These are phyloP conservation scores for Dinocampus coccinellae DNA, from an alignment of 2,888 invertebrate species.

Conservation along the genomic window DNA sequence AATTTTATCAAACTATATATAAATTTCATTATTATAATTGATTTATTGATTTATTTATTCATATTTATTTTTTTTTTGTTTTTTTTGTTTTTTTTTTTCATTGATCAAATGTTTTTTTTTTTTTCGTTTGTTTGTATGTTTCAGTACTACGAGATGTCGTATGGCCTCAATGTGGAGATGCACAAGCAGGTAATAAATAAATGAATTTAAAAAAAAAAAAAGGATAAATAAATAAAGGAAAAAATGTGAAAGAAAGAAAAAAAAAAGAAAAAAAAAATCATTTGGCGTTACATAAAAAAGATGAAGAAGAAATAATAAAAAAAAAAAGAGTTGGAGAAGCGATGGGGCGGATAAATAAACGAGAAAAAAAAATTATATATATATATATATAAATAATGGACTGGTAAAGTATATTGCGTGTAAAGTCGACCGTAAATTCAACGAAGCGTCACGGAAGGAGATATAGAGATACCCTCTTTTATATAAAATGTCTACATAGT, in stretches of 20 bases:
- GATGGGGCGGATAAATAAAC: slow-evolving; percentile 40
- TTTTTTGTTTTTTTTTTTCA: too few species aligned
- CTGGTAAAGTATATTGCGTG: slow-evolving; percentile 14
- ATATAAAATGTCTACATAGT: too few species aligned
- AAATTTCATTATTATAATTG: too few species aligned
- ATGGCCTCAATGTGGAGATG: slow-evolving; percentile 95
- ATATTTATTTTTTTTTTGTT: too few species aligned
- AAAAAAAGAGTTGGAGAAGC: neutral
- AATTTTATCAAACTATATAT: neutral
- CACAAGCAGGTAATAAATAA: slow-evolving; percentile 89
- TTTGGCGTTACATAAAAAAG: too few species aligned
- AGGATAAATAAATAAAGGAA: too few species aligned
- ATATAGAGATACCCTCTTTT: neutral
- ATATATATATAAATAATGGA: slow-evolving; percentile 20
- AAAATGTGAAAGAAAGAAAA: too few species aligned
- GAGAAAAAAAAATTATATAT: slow-evolving; percentile 36
- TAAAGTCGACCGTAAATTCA: slow-evolving; percentile 37
- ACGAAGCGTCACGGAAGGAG: slow-evolving; percentile 31
- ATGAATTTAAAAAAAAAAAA: too few species aligned
- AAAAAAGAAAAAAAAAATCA: too few species aligned
- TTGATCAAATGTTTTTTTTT: neutral
- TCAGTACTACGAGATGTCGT: slow-evolving; percentile 97
- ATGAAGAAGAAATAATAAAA: too few species aligned
- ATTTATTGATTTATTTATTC: too few species aligned
- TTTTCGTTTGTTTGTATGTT: slow-evolving; percentile 67